A percentile compares a stretch with the other conserved stretches of the same genome.
These are phyloP conservation scores for Teleopsis dalmanni DNA, from an alignment of 1,140 invertebrate genomes.

Conservation along the genomic window DNA sequence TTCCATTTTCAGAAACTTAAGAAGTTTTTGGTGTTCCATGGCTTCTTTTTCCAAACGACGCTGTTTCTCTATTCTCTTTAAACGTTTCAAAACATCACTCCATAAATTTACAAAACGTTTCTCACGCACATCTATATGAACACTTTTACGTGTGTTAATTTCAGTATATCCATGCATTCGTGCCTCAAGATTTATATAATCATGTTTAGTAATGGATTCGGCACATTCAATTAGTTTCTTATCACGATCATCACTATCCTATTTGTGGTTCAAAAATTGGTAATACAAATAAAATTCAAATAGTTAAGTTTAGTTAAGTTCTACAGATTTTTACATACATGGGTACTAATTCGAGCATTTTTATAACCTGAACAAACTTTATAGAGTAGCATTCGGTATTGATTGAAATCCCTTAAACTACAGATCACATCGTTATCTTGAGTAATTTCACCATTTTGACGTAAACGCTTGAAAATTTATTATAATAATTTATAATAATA, in stretches of 20 bases:
- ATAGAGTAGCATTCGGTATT: slow-evolving; percentile 36
- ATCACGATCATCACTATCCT: slow-evolving; percentile 33
- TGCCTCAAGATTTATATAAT: slow-evolving; percentile 22
- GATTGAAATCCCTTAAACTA: slow-evolving; percentile 39
- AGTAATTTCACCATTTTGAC: slow-evolving; percentile 37
- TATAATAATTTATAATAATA: neutral
- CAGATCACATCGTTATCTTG: slow-evolving; percentile 39
- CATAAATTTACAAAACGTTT: slow-evolving; percentile 16
- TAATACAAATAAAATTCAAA: too few relatives aligned
- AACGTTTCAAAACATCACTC: slow-evolving; percentile 21
- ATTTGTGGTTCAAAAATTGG: too few relatives aligned
- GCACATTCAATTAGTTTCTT: slow-evolving; percentile 31
- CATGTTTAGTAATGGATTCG: slow-evolving; percentile 28
- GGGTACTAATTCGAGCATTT: too few relatives aligned
- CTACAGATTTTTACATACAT: too few relatives aligned
- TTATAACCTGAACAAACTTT: too few relatives aligned
- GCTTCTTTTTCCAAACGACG: slow-evolving; percentile 21
- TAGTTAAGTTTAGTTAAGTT: too few relatives aligned
- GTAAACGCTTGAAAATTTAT: slow-evolving; percentile 20
- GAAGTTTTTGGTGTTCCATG: slow-evolving; percentile 27
- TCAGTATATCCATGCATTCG: slow-evolving; percentile 25
- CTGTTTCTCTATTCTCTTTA: slow-evolving; percentile 22
- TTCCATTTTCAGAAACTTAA: slow-evolving; percentile 29
- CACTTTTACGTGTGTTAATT: slow-evolving; percentile 22
- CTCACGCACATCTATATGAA: slow-evolving; percentile 18